Conservation (phyloP, 2,113 vertebrate genomes). For the Morone saxatilis region DNA sequence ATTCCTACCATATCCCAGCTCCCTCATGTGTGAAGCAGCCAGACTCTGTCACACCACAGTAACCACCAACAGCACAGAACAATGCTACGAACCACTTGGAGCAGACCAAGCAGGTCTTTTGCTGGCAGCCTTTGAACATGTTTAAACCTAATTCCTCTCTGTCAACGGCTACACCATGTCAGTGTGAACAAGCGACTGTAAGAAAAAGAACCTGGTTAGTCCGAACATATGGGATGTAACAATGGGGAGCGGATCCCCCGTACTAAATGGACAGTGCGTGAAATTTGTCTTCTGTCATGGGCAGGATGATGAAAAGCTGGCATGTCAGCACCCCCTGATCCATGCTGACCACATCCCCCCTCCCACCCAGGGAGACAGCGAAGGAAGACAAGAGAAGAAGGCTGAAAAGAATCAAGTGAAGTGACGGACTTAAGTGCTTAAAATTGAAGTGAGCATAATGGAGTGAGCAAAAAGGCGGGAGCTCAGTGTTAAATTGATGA, state of each 20-base stretch:
- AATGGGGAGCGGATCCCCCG: conserved; percentile 28
- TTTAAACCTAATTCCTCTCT: conserved; percentile 65
- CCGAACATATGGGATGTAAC: conserved; percentile 57
- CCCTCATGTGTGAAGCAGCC: conserved; percentile 65
- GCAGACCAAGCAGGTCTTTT: conserved; percentile 60
- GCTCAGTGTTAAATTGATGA: conserved; percentile 46
- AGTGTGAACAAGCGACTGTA: conserved; percentile 35
- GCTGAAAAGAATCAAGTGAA: conserved; percentile 29
- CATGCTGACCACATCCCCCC: conserved; percentile 41
- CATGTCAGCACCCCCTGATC: conserved; percentile 69
- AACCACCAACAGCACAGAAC: conserved; percentile 64
- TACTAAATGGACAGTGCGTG: conserved; percentile 68
- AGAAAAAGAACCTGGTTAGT: conserved; percentile 26
- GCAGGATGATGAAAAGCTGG: conserved; percentile 67
- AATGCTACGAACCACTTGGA: conserved; percentile 65
- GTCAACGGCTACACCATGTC: conserved; percentile 33
- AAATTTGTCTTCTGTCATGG: conserved; percentile 62
- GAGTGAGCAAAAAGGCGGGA: conserved; percentile 19
- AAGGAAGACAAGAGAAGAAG: conserved; percentile 14
- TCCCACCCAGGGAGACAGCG: conserved; percentile 59
- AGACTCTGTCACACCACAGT: conserved; percentile 63
- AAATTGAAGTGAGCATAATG: background rate
- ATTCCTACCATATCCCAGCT: conserved; percentile 41
- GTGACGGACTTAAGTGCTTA: conserved; percentile 13
- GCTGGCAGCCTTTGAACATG: conserved; percentile 58